Base-by-base conservation (phyloP, 2,797 vertebrate species). In the Poecilia velifera region DNA sequence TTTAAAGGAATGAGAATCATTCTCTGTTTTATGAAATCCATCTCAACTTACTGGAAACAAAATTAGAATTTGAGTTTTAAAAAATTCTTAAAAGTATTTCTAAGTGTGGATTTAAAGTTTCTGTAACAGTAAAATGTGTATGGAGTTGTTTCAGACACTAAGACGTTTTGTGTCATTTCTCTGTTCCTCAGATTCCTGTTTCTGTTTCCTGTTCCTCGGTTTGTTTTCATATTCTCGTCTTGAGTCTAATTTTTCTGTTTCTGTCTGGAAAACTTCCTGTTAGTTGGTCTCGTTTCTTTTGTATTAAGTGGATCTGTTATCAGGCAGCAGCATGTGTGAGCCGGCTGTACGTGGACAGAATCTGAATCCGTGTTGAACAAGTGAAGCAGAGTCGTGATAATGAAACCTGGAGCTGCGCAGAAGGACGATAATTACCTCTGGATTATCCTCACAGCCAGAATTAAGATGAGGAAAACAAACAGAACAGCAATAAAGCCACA, bases 401-500 rank as follows among this genome's bases (percentile, higher is more conserved):
- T 72, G 43, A 72, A 72, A 47, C 20, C 43, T 72, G 70, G 41
- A 46, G 70, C 70, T 47, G 70, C 41, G 46, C 45, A 45, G 25
- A 72, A 39, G 43, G 31, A 47, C 70, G 6, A 25, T 72, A 72
- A 72, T 72, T 45, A 72, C 25, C 45, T 45, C 45, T 47, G n/a
- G 70, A 47, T 72, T 72, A 72, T 14, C 70, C 70, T 72, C 70
- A 70, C 20, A 70, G 66, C 34, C 16, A 25, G 9, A 18, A 46
- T 46, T 46, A 73, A 73, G n/a, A 73, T 43, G 66, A 70, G 39
- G 22, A 43, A 70, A n/a, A 70, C 36, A 70, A 70, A 70, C 39
- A 43, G 9, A 25, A 68, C 18, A 41, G 41, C n/a, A 25, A 41
- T 49, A 51, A 51, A 51, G 5, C 47, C 47, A n/a, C 34, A 20